Percentiles rank a stretch among this genome's conserved stretches.
Evolutionary conservation across 1,140 invertebrate species (phyloP).

Genomic region (Meloidogyne floridensis): DNA sequence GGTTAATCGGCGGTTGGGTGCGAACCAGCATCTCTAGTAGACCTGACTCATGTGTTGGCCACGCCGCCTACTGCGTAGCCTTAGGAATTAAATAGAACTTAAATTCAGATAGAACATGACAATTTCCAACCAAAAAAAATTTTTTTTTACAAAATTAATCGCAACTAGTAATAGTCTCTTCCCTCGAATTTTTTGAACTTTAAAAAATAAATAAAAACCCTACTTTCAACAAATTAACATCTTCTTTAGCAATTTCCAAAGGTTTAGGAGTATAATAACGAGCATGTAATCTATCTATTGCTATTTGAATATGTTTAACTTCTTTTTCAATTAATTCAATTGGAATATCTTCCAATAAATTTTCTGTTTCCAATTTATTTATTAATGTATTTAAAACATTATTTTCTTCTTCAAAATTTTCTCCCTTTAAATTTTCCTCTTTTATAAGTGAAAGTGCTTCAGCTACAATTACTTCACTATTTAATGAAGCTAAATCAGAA

Average conservation of each 20-base stretch:
- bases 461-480: slow-evolving; percentile 41
- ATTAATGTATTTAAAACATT: neutral
- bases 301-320: neutral
- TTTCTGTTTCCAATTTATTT: neutral
- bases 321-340: slow-evolving; percentile 30
- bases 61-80: too few species aligned
- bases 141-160: too few species aligned
- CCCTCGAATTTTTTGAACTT: too few species aligned
- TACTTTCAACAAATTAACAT: slow-evolving; percentile 30
- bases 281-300: slow-evolving; percentile 24
- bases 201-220: too few species aligned
- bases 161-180: too few species aligned
- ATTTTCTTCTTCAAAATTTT: neutral
- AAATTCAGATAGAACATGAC: too few species aligned
- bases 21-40: too few species aligned
- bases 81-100: too few species aligned
- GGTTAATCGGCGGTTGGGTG: too few species aligned
- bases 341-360: neutral
- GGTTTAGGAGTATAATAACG: slow-evolving; percentile 28
- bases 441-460: slow-evolving; percentile 19
- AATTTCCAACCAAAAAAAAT: too few species aligned
- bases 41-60: too few species aligned
- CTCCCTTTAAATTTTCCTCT: neutral
- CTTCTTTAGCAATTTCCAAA: slow-evolving; percentile 28
- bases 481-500: slow-evolving; percentile 39